Conservation (phyloP, 2,888 invertebrate species). For the Exocentrus adspersus region DNA sequence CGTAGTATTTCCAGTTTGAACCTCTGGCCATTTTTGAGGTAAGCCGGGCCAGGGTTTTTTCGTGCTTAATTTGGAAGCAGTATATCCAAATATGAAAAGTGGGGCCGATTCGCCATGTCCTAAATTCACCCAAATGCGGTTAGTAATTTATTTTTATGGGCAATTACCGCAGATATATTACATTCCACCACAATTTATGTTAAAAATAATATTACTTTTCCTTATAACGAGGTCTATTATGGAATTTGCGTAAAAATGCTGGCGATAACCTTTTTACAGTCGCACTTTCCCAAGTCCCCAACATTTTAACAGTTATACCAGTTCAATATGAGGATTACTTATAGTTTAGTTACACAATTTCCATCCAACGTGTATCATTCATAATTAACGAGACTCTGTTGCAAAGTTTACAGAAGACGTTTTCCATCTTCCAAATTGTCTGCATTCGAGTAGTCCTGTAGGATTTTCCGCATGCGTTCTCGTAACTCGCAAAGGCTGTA, state of each 20-base stretch:
- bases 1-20: too few species aligned
- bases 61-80: neutral
- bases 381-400: too few species aligned
- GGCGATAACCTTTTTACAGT: neutral
- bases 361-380: too few species aligned
- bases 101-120: neutral
- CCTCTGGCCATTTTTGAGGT: too few species aligned
- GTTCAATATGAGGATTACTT: too few species aligned
- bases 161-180: slow-evolving; percentile 1
- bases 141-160: slow-evolving; percentile 3
- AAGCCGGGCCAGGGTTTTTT: neutral
- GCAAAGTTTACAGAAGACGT: too few species aligned
- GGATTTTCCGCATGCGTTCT: neutral
- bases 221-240: neutral
- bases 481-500: slow-evolving; percentile 10
- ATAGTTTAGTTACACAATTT: too few species aligned
- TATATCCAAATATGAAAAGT: neutral
- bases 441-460: too few species aligned
- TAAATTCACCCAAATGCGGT: slow-evolving; percentile 2
- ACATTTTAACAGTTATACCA: too few species aligned
- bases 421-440: too few species aligned
- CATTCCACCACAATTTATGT: neutral
- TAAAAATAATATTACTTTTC: neutral
- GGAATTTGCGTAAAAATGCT: neutral
- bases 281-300: too few species aligned